Conservation (phyloP, 2,797 vertebrate species). For the Pseudomugil tenellus region DNA sequence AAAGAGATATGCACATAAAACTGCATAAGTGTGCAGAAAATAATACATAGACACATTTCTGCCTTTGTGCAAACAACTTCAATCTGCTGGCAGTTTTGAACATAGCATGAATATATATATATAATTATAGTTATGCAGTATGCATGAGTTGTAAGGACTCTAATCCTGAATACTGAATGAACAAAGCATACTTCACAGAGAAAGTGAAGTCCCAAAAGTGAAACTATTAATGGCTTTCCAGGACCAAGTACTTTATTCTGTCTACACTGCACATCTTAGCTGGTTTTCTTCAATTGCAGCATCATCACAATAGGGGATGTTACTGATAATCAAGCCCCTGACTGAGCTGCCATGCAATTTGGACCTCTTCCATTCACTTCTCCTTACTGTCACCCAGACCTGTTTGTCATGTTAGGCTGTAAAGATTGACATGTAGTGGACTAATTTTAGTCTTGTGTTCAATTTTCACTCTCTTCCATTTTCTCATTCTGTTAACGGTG, state of each 20-base stretch:
- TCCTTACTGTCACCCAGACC: conserved; percentile 74
- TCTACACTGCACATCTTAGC: conserved; percentile 67
- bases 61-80: not conserved
- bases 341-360: conserved; percentile 81
- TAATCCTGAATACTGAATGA: conserved; percentile 25
- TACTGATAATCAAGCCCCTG: conserved; percentile 82
- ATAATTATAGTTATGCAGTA: not conserved
- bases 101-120: not conserved
- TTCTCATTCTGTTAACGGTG: conserved; percentile 80
- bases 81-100: too few relatives aligned
- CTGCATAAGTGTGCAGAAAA: too few relatives aligned
- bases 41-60: not conserved
- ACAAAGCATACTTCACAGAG: conserved; percentile 47
- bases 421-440: conserved; percentile 81
- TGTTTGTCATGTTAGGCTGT: conserved; percentile 76
- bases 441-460: conserved; percentile 82
- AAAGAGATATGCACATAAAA: not conserved
- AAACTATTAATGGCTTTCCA: conserved; percentile 72
- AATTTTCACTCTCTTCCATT: conserved; percentile 83
- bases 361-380: conserved; percentile 76
- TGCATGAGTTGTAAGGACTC: conserved; percentile 9
- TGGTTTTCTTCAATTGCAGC: conserved; percentile 75
- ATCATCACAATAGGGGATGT: conserved; percentile 81
- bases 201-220: conserved; percentile 67
- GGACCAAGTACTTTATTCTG: conserved; percentile 75